These are phyloP conservation scores for Agrenia bidenticulata DNA, from an alignment of 2,888 invertebrate genomes.

Conservation along the genomic window DNA sequence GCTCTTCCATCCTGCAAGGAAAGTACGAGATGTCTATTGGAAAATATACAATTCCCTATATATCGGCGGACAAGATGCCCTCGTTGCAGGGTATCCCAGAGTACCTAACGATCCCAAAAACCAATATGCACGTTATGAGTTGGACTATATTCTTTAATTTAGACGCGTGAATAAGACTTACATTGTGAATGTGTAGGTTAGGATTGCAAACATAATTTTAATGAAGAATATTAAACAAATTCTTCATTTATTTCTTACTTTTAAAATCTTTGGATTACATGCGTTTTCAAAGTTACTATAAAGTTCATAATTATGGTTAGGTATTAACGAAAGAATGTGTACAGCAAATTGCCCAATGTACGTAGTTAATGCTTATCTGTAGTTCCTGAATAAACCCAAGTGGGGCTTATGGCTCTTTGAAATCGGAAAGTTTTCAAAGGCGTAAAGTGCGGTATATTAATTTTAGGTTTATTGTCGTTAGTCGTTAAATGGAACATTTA, in stretches of 20 bases:
- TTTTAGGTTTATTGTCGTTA: not conserved
- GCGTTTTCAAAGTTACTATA: too few species aligned
- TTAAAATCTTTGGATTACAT: too few species aligned
- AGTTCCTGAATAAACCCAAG: too few species aligned
- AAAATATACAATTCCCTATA: slow-evolving; percentile 99
- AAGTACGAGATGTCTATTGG: slow-evolving; percentile 99
- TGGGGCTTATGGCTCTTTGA: too few species aligned
- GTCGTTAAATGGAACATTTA: slow-evolving; percentile 38
- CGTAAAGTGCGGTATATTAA: too few species aligned
- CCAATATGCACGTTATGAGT: slow-evolving; percentile 86
- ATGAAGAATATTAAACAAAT: not conserved
- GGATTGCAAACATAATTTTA: slow-evolving; percentile 1
- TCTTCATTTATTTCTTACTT: slow-evolving; percentile 4
- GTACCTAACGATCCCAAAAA: slow-evolving; percentile 94
- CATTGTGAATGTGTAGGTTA: not conserved
- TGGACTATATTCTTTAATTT: slow-evolving; percentile 84
- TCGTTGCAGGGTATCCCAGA: slow-evolving; percentile 96
- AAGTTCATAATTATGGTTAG: too few species aligned
- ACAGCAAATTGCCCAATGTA: too few species aligned
- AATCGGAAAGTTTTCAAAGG: too few species aligned
- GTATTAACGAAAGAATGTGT: too few species aligned
- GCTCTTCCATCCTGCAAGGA: slow-evolving; percentile 96
- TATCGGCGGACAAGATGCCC: slow-evolving; percentile 96
- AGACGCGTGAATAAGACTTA: not conserved
- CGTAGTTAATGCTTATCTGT: too few species aligned